Percentiles rank a stretch among this genome's conserved stretches.
Conservation (phyloP, 2,113 vertebrate genomes). For the Hemiprocne comata region DNA sequence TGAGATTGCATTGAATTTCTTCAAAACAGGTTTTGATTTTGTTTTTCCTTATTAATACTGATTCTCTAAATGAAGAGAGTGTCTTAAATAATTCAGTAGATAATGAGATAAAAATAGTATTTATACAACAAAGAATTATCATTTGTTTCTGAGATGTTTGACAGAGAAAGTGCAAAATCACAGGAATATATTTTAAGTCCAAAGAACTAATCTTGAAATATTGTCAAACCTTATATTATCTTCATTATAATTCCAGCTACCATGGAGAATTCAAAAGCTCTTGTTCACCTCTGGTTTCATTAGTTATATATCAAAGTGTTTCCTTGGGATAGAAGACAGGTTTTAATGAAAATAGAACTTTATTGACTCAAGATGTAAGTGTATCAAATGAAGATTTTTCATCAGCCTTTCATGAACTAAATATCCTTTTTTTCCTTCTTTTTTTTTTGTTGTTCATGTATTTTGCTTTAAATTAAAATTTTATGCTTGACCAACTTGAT, state of each 20-base stretch:
- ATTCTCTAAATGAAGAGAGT: not conserved
- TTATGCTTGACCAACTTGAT: not conserved
- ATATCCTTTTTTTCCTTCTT: no score
- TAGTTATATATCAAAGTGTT: not conserved
- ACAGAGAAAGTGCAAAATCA: not conserved
- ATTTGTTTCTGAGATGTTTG: not conserved
- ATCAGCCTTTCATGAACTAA: not conserved
- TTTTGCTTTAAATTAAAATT: not conserved
- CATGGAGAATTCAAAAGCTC: not conserved
- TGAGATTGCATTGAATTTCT: not conserved
- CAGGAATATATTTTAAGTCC: not conserved
- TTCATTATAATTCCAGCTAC: not conserved
- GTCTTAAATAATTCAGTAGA: not conserved
- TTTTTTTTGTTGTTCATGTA: not conserved
- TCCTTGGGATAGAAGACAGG: not conserved
- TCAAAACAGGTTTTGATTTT: not conserved
- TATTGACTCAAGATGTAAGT: not conserved
- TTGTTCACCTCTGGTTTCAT: not conserved
- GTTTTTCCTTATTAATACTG: not conserved
- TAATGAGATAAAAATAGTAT: not conserved
- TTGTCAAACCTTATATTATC: not conserved
- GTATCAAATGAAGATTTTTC: not conserved
- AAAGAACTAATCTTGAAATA: not conserved
- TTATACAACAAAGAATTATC: not conserved
- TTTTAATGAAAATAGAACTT: not conserved